Evolutionary conservation across 2,113 vertebrate species (phyloP), one percentile per base, ranked within the genome.

Genomic region (Cygnus atratus): DNA sequence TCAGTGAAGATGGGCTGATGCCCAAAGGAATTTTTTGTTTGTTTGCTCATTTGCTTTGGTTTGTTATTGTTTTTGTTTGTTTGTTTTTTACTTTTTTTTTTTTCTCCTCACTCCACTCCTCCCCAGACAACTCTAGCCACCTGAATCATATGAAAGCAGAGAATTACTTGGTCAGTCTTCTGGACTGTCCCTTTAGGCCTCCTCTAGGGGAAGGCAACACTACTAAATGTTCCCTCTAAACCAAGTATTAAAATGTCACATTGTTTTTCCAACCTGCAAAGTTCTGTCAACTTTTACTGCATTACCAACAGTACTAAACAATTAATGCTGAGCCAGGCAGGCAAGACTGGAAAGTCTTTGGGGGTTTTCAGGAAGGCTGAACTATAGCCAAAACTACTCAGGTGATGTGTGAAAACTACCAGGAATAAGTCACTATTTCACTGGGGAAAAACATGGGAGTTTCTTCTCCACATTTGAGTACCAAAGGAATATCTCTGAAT

Each of bases 251-350:
- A 91, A 84, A 76, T 43, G 67, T 70, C 68, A 59, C 41, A 24
- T n/a, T 93, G 41, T 68, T 90, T 91, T 84, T 85, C n/a, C 80
- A 96, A 72, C 17, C 58, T 78, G 80, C 92, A 87, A 92, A 77
- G 72, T 68, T 84, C 73, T 81, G 37, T 58, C 88, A 57, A 81
- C 86, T 48, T 48, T 92, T 84, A 78, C 28, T 68, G 54, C 35
- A 43, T 75, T 63, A 83, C 10, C 61, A 73, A 55, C 58, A 55
- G 28, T 57, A 74, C n/a, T 0, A 0, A 92, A 68, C n/a, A 90
- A 78, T 44, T 68, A 75, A 92, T 29, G 54, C 33, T 82, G n/a
- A 93, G 35, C 58, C 66, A 92, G 50, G 43, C 31, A 77, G 33
- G 39, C 48, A 89, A 80, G 46, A 94, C 70, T 21, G 88, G 52